Evolutionary conservation across 2,797 vertebrate species (phyloP).

Genomic region (Decapterus maruadsi): DNA sequence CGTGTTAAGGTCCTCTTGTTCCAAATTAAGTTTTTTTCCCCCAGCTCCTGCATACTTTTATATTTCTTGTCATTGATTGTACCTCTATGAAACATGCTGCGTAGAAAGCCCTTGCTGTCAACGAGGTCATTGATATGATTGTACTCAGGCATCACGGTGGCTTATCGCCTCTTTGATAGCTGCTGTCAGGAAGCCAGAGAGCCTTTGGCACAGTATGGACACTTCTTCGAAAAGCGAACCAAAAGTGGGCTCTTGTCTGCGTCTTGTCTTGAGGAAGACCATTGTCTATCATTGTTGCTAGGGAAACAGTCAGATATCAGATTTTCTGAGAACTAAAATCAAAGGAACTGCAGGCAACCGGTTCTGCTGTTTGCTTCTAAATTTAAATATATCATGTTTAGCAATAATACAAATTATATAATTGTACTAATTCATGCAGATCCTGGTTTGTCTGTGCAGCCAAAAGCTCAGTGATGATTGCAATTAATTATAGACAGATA

Average conservation of each 20-base stretch:
- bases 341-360: background rate
- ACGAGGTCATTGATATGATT: constrained; percentile 75
- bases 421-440: background rate
- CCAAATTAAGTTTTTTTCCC: constrained; percentile 15
- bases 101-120: constrained; percentile 39
- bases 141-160: constrained; percentile 29
- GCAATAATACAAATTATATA: background rate
- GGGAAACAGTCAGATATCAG: background rate
- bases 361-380: background rate
- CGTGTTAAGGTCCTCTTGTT: constrained; percentile 1
- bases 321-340: background rate
- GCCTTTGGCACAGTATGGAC: constrained; percentile 35
- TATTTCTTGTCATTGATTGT: constrained; percentile 44
- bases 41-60: background rate
- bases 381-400: background rate
- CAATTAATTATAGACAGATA: too few relatives aligned
- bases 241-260: constrained; percentile 14
- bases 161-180: constrained; percentile 66
- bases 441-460: background rate
- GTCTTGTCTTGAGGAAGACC: background rate
- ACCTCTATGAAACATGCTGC: constrained; percentile 34
- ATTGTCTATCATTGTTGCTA: background rate
- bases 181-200: constrained; percentile 40
- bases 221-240: constrained; percentile 18
- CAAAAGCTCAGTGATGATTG: background rate